These are phyloP conservation scores for Cephus nigrinus DNA, from an alignment of 2,888 invertebrate genomes.

Conservation along the genomic window DNA sequence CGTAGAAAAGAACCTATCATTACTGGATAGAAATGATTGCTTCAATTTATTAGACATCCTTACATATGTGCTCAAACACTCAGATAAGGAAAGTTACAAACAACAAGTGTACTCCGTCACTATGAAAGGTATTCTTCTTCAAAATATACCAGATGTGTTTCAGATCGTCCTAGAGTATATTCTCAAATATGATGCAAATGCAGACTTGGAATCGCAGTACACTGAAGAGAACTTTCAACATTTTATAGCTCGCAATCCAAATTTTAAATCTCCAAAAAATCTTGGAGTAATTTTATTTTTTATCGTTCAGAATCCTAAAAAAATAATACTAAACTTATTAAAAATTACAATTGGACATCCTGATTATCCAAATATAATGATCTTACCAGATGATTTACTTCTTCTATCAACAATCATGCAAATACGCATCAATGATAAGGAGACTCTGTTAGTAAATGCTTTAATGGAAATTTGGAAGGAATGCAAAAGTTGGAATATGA, in stretches of 20 bases:
- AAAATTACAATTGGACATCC: constrained; percentile 48
- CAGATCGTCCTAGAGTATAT: constrained; percentile 44
- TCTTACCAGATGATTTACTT: constrained; percentile 42
- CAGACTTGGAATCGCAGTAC: constrained; percentile 36
- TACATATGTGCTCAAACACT: constrained; percentile 29
- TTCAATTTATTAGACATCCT: constrained; percentile 47
- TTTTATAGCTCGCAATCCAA: constrained; percentile 41
- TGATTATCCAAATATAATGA: constrained; percentile 39
- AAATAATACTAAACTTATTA: constrained; percentile 45
- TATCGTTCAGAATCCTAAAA: constrained; percentile 42
- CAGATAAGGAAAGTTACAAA: constrained; percentile 31
- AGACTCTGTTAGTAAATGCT: constrained; percentile 29
- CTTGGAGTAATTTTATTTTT: constrained; percentile 35
- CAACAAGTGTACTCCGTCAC: constrained; percentile 31
- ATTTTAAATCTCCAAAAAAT: constrained; percentile 29
- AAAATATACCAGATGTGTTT: constrained; percentile 39
- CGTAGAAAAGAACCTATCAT: constrained; percentile 27
- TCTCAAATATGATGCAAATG: constrained; percentile 40
- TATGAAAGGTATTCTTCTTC: constrained; percentile 35
- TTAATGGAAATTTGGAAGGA: constrained; percentile 35
- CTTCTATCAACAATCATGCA: constrained; percentile 45
- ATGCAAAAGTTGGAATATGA: constrained; percentile 35
- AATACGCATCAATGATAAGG: constrained; percentile 34
- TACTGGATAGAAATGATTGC: constrained; percentile 42
- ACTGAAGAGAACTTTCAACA: constrained; percentile 39